Base-by-base conservation (phyloP, 2,113 vertebrate genomes). In the Microcebus griseorufus region DNA sequence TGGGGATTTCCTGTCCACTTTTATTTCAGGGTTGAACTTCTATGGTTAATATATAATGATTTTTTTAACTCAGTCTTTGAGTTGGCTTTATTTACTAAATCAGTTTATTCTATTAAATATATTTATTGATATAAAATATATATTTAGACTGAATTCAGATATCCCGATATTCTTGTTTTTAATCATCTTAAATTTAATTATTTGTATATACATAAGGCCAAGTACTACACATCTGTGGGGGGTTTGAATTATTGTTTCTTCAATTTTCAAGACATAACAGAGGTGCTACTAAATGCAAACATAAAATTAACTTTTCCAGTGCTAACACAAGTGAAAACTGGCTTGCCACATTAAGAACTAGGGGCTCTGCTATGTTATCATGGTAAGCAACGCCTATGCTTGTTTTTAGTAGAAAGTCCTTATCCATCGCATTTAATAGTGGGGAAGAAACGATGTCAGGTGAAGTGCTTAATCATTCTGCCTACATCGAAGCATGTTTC, bases 291-390 rank as follows among this genome's bases (percentile, higher is more conserved):
- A 39, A 9, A 5, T 4, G 2, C 37, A 86, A 58, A 25, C 5
- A 7, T 37, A 18, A 37, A 27, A 13, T 75, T 23, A 76, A 1
- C 37, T 23, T 22, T 65, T 67, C 73, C 51, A 37, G 22, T 65
- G 45, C 48, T 65, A 22, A 29, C 9, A 29, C 6, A 20, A 29
- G 5, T 22, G 18, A 32, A 17, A 17, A 13, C 5, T 17, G 13
- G 16, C 29, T 85, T 55, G 4, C 22, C 2, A 7, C 18, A 1
- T 17, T 18, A 20, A 17, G 78, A 29, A 5, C 39, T 10, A 5
- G 9, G 18, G 23, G 17, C 5, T 11, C 22, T 64, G 20, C 10
- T 7, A 20, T 1, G 10, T 12, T 7, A 6, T 4, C n/a, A 1
- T 32, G 34, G 6, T 37, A 6, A 64, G 2, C 7, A 0, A 2